Conservation (phyloP, 2,888 invertebrate species). For the Trachelus iudaicus region DNA sequence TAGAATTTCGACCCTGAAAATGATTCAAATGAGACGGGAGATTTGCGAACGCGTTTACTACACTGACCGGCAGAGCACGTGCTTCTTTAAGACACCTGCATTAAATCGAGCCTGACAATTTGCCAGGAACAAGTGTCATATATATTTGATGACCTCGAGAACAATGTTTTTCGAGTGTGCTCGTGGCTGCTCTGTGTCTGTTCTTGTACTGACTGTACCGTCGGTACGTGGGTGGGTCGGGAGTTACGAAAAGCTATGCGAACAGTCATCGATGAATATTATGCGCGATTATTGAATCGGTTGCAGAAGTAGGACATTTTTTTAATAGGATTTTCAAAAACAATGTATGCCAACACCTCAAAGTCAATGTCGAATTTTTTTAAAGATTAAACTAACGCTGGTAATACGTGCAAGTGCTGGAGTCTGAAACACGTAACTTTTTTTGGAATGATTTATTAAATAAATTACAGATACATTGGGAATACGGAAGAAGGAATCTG, state of each 20-base stretch:
- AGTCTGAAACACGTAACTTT: neutral
- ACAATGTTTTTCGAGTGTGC: neutral
- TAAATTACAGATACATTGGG: neutral
- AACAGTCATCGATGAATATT: neutral
- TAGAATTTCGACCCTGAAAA: neutral
- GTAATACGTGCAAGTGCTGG: neutral
- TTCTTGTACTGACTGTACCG: neutral
- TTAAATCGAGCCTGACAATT: neutral
- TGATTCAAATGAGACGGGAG: neutral
- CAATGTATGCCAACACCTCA: neutral
- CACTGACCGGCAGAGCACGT: neutral
- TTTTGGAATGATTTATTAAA: neutral
- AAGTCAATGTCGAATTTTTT: neutral
- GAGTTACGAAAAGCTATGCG: neutral
- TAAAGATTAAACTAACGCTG: neutral
- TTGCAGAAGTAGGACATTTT: neutral
- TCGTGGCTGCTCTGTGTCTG: neutral
- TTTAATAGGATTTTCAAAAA: neutral
- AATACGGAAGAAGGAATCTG: neutral
- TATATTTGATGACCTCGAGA: neutral
- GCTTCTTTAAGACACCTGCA: neutral
- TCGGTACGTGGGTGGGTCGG: neutral
- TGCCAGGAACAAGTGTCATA: neutral
- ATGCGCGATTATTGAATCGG: neutral
- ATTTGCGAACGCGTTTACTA: neutral